Percentiles rank a stretch among this genome's conserved stretches.
Evolutionary conservation across 1,140 invertebrate species (phyloP).

Genomic region (Drosophila neocordata): DNA sequence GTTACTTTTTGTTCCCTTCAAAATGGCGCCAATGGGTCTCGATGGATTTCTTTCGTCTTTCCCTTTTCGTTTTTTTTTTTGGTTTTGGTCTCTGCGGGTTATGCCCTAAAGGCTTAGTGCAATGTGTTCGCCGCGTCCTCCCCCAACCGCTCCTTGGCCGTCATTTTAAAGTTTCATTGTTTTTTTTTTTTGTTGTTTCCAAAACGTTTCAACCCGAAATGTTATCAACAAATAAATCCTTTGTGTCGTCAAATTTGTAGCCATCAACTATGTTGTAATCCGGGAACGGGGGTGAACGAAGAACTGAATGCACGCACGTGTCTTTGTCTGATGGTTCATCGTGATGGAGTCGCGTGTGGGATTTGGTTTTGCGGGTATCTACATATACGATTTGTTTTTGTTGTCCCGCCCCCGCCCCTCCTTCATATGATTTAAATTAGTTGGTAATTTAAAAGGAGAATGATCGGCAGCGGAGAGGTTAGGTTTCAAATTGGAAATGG

Average conservation of each 20-base stretch:
- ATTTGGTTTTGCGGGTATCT: constrained; percentile 28
- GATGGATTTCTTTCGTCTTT: constrained; percentile 18
- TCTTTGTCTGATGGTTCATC: constrained; percentile 40
- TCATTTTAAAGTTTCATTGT: constrained; percentile 56
- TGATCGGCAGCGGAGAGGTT: constrained; percentile 48
- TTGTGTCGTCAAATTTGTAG: constrained; percentile 82
- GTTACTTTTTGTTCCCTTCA: constrained; percentile 49
- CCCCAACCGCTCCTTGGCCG: constrained; percentile 13
- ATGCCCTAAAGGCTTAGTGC: constrained; percentile 70
- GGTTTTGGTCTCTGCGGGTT: constrained; percentile 33
- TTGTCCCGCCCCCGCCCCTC: no score
- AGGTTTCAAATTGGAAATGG: background rate
- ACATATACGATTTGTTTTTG: constrained; percentile 23
- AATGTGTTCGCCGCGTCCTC: constrained; percentile 52
- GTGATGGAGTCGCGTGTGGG: constrained; percentile 44
- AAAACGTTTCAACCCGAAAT: constrained; percentile 34
- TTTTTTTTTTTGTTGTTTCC: constrained; percentile 33
- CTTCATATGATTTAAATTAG: constrained; percentile 63
- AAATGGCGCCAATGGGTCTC: constrained; percentile 75
- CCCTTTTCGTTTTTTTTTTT: background rate
- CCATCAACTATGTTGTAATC: constrained; percentile 64
- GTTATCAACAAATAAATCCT: constrained; percentile 81
- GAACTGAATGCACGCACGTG: constrained; percentile 62
- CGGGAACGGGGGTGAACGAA: constrained; percentile 6
- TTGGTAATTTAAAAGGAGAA: constrained; percentile 53